Percentiles rank a stretch among this genome's conserved stretches.
phyloP scores from a whole-genome alignment of 2,888 invertebrate genomes.

The Diaphora mendica region DNA sequence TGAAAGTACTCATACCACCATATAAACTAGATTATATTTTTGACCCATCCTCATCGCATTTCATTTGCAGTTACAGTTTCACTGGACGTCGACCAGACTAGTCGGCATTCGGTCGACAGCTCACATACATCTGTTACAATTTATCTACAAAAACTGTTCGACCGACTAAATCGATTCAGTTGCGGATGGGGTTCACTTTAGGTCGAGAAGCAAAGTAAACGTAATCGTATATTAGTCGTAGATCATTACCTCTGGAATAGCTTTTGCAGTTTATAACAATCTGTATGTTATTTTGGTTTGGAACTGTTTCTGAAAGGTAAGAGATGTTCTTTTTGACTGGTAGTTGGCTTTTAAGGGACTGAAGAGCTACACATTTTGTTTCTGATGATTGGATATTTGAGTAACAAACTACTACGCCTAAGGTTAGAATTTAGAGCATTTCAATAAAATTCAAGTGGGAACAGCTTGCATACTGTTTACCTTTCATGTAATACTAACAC shows the following conservation, averaged over 20 bases:
- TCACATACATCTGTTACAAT: conserved; percentile 14
- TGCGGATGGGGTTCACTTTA: neutral
- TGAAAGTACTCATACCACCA: too few relatives aligned
- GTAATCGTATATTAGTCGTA: neutral
- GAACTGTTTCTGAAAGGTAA: neutral
- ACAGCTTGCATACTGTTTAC: too few relatives aligned
- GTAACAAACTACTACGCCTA: too few relatives aligned
- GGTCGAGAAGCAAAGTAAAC: neutral
- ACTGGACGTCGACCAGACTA: neutral
- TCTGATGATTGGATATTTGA: too few relatives aligned
- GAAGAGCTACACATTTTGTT: too few relatives aligned
- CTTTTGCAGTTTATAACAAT: neutral
- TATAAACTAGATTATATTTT: too few relatives aligned
- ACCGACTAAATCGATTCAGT: conserved; percentile 10
- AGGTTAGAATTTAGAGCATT: too few relatives aligned
- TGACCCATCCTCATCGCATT: too few relatives aligned
- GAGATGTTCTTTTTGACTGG: neutral
- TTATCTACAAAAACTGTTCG: conserved; percentile 14
- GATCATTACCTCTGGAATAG: neutral
- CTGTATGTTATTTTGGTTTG: neutral
- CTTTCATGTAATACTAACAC: too few relatives aligned
- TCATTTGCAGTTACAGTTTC: neutral
- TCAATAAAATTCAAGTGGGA: too few relatives aligned
- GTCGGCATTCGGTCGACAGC: conserved; percentile 7
- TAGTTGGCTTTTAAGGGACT: too few relatives aligned